Percentiles rank a stretch among this genome's conserved stretches.
These are phyloP conservation scores for Saxidomus purpurata DNA, from an alignment of 1,140 invertebrate genomes.

Conservation along the genomic window DNA sequence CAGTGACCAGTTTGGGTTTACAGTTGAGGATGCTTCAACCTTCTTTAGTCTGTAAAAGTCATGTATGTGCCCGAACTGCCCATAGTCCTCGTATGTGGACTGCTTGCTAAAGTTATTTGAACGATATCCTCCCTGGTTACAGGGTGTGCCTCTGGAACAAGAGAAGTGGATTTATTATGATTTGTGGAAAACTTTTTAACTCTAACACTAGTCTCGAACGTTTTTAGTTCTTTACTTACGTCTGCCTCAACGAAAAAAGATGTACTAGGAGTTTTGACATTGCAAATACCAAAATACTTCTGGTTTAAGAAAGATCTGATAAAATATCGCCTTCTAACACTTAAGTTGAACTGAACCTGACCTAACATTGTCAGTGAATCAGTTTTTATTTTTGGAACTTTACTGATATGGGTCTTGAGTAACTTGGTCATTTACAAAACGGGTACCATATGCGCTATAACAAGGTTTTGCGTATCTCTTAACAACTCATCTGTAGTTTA, in stretches of 20 bases:
- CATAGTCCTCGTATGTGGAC: not conserved
- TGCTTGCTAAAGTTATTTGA: no score
- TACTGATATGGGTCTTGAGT: not conserved
- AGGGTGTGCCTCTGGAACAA: slow-evolving; percentile 25
- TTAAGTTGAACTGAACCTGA: slow-evolving; percentile 22
- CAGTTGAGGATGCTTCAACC: not conserved
- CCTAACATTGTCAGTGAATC: slow-evolving; percentile 24
- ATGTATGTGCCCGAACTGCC: slow-evolving; percentile 18
- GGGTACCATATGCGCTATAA: slow-evolving; percentile 8
- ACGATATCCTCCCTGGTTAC: not conserved
- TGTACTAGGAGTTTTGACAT: not conserved
- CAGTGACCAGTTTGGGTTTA: not conserved
- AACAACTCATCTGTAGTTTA: slow-evolving; percentile 8
- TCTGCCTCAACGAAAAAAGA: slow-evolving; percentile 2
- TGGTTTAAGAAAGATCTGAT: not conserved
- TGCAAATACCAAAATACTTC: slow-evolving; percentile 1
- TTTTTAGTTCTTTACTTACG: slow-evolving; percentile 14
- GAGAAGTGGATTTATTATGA: slow-evolving; percentile 1
- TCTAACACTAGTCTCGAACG: slow-evolving; percentile 12
- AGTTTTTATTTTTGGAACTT: slow-evolving; percentile 8
- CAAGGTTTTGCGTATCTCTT: slow-evolving; percentile 42
- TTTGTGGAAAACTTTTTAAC: not conserved
- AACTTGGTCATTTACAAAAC: slow-evolving; percentile 11
- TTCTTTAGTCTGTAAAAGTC: not conserved
- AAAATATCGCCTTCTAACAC: not conserved